Evolutionary conservation across 1,140 invertebrate genomes (phyloP).

Genomic region (Littorina saxatilis): DNA sequence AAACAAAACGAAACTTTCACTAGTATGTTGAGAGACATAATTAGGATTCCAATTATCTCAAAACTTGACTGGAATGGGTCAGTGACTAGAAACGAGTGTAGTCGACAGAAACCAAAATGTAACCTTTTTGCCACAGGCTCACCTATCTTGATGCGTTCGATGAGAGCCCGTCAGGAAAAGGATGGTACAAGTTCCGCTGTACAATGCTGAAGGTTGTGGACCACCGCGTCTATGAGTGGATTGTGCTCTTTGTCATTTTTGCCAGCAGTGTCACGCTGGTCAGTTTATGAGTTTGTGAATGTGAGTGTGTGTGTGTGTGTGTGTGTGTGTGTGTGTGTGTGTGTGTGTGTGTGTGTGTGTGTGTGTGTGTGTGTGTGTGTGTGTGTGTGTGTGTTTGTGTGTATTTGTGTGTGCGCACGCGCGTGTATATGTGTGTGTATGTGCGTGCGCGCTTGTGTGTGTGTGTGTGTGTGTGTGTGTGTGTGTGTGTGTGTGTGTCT

Average conservation of each 20-base stretch:
- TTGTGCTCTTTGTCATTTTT: constrained; percentile 97
- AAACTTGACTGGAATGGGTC: no score
- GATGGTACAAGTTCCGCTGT: constrained; percentile 89
- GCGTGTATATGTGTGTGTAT: constrained; percentile 12
- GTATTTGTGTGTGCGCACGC: no score
- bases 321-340: constrained; percentile 1
- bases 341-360: constrained; percentile 23
- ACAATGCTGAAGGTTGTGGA: constrained; percentile 96
- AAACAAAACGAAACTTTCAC: no score
- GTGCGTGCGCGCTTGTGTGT: not conserved
- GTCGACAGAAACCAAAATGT: no score
- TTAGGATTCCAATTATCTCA: no score
- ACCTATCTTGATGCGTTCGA: constrained; percentile 49
- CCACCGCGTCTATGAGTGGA: constrained; percentile 98
- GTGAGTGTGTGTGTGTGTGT: not conserved
- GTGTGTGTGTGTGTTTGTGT: no score
- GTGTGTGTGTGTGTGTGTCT: constrained; percentile 6
- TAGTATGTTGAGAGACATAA: no score
- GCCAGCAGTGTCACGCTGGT: constrained; percentile 97
- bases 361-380: constrained; percentile 27
- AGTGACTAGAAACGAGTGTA: no score
- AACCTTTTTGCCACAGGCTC: constrained; percentile 29
- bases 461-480: no score
- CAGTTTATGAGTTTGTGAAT: constrained; percentile 73
- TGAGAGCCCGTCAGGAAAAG: constrained; percentile 45